Conservation (phyloP, 1,140 invertebrate genomes). For the Leptopilina boulardi region DNA sequence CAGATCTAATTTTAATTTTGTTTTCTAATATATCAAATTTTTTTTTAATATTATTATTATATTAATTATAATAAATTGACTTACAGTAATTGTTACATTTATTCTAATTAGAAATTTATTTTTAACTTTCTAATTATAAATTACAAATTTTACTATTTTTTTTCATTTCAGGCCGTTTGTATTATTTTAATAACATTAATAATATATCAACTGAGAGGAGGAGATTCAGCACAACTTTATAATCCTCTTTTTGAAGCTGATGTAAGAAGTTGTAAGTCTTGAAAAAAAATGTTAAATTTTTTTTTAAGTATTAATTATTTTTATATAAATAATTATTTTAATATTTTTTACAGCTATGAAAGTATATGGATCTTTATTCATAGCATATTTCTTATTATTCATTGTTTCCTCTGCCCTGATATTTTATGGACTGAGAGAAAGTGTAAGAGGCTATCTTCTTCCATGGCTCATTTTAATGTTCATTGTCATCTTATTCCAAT, state of each 20-base stretch:
- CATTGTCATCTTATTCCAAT: constrained; percentile 84
- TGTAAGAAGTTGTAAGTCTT: constrained; percentile 83
- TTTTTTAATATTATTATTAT: no score
- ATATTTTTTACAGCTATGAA: constrained; percentile 82
- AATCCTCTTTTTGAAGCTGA: constrained; percentile 92
- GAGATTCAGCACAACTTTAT: constrained; percentile 91
- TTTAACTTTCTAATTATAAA: no score
- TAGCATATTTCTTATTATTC: constrained; percentile 83
- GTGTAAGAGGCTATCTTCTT: constrained; percentile 85
- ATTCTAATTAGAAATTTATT: no score
- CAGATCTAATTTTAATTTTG: no score
- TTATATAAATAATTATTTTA: constrained; percentile 35
- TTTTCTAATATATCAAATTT: no score
- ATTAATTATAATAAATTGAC: no score
- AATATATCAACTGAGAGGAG: constrained; percentile 86
- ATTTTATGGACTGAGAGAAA: constrained; percentile 77
- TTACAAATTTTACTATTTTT: constrained; percentile 36
- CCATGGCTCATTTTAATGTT: constrained; percentile 87
- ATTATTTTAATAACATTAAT: constrained; percentile 85
- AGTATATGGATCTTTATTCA: constrained; percentile 83
- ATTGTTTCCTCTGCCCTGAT: constrained; percentile 82
- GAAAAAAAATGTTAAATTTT: not conserved
- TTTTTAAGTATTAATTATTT: constrained; percentile 41
- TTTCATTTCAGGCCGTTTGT: constrained; percentile 79
- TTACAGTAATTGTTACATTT: no score